Evolutionary conservation across 2,113 vertebrate species (phyloP), one percentile per base, ranked within the genome.

Genomic region (Zapornia atra): DNA sequence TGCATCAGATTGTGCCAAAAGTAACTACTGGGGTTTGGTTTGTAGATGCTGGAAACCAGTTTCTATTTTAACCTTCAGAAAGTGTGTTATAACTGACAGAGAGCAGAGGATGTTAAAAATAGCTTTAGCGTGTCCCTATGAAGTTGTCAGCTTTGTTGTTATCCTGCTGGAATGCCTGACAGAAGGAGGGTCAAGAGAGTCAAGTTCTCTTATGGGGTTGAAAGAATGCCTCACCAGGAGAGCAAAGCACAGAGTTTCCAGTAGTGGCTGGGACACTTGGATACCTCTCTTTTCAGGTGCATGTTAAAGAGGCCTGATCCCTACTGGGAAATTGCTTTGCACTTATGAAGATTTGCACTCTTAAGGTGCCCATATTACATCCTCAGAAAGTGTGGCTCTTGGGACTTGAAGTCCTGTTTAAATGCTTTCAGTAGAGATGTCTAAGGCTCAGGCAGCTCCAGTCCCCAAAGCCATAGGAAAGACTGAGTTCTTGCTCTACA

Each of bases 31-130:
- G 36, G 50, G 69, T 96, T 94, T 80, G 40, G 36, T 91, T 77
- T 88, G 50, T 85, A 77, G 54, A 77, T 68, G 73, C 60, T 86
- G 59, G 59, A 87, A 90, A 66, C 46, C 42, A 28, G 46, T 81
- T 92, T 85, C 78, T 94, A 66, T 94, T 91, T 96, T 86, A 92
- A 61, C 66, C 46, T 85, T 90, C 44, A 82, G 33, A 95, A 93
- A 90, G 28, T 12, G 28, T 82, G 78, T 73, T 73, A 63, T 25
- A 93, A 90, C 33, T 95, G 63, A 93, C 75, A 80, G 78, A 82
- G 19, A 16, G 17, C 20, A 81, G 63, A 88, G 13, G 31, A 73
- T 80, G 91, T 96, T 60, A 75, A 95, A 96, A 96, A 90, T 92
- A 97, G 15, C 79, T 77, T 81, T 68, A 91, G 14, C 36, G 18